Evolutionary conservation across 2,888 invertebrate genomes (phyloP), one percentile per base, ranked within the genome.

Genomic region (Pogonocherus hispidulus): DNA sequence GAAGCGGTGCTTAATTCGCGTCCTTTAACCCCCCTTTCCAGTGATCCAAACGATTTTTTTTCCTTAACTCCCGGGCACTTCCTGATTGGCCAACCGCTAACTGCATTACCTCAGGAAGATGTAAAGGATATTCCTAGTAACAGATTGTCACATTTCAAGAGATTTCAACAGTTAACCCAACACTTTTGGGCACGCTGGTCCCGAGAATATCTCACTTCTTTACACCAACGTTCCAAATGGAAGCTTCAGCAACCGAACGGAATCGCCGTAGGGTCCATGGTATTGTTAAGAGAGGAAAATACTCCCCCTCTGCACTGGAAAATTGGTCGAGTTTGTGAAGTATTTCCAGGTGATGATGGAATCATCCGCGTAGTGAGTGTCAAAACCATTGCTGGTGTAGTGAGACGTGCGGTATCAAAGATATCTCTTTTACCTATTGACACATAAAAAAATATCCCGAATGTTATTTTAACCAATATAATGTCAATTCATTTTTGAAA

Each of bases 1-100:
- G 79, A 81, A 57, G 75, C 77, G 0, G 68, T 74, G 27, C 59
- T 81, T 11, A 82, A 81, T 67, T 81, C 78, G 0, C 63, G 80
- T 11, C 81, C 80, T 8, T 59, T 82, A 1, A 67, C 63, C 9
- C 74, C 80, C 0, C 18, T 79, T 1, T 78, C 75, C 14, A 57
- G 60, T 57, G 79, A 80, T 54, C 80, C 79, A n/a, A 75, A 69
- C 37, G 78, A 79, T 54, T 60, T 75, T 9, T 37, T 60, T 20
- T 57, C 72, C 4, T 69, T 79, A 2, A 80, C 79, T 3, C 78
- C 80, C 1, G 76, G 71, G 11, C 79, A 80, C 60, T 80, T 81
- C 56, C 68, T 80, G 1, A 72, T 79, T 56, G 77, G 77, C 6
- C 62, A 57, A 5, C 37, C 76, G n/a, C 27, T 78, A 8, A 69